Base-by-base conservation (phyloP, 2,888 invertebrate species). In the Perizoma flavofasciatum region DNA sequence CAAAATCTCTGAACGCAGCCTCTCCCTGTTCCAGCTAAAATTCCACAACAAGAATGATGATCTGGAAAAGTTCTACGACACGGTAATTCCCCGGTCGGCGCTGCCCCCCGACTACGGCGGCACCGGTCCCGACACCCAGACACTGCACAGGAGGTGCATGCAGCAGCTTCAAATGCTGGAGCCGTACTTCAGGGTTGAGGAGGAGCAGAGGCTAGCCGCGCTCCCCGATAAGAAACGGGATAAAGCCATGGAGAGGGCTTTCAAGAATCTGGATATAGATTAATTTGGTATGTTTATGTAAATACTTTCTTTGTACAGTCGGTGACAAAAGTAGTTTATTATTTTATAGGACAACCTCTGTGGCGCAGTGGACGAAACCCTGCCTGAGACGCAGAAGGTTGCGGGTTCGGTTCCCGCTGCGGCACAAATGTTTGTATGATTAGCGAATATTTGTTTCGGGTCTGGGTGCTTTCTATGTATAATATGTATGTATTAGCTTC, bases 191-290 rank as follows among this genome's bases (percentile, higher is more conserved):
- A 80, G 75, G 32, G 83, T 82, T 9, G 92, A 92, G 59, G 89
- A 92, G 64, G 85, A 82, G 33, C 92, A 92, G 72, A 79, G 92
- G 49, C 70, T 83, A 52, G 78, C 78, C 0, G 90, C 89, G 1
- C 65, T 89, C 33, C 88, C 89, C 0, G 87, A 87, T 58, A 90
- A 91, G 66, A 90, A 91, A 52, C 63, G 85, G 5, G 88, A 89
- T 6, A 89, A 88, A 45, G 95, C 95, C 0, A 91, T 95, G 65
- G 95, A 95, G 67, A 94, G 94, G 44, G 94, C 94, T 6, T 96
- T 96, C 72, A 95, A 95, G 72, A 95, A 95, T 73, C 79, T 96
- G 40, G 95, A 95, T 48, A 94, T 96, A 63, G 96, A 96, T 87
- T 96, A 88, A 67, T 61, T 54, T 43, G 39, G 52, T 64, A 44